phyloP scores from a whole-genome alignment of 1,140 invertebrate genomes.

The Solenopsis invicta region DNA sequence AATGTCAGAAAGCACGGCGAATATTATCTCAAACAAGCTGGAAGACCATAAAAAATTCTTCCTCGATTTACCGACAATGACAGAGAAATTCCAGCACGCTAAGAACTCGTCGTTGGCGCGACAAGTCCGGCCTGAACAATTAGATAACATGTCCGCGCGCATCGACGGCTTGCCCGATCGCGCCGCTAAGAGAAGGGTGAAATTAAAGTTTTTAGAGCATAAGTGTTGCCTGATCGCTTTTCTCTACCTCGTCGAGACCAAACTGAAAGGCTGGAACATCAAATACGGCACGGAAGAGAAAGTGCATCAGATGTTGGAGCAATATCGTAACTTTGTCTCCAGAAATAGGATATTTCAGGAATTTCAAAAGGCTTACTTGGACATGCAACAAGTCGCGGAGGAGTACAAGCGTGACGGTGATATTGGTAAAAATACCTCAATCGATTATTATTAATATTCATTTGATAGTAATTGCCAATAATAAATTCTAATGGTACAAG shows the following conservation, averaged over 20 bases:
- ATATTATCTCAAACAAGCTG: slow-evolving; percentile 94
- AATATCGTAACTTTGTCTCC: slow-evolving; percentile 97
- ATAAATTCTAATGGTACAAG: not conserved
- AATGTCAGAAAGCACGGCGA: slow-evolving; percentile 95
- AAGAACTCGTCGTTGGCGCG: slow-evolving; percentile 88
- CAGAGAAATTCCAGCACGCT: slow-evolving; percentile 92
- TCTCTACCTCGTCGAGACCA: slow-evolving; percentile 95
- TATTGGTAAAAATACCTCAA: slow-evolving; percentile 87
- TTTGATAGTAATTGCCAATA: not conserved
- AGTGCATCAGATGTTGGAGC: slow-evolving; percentile 93
- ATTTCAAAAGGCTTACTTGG: slow-evolving; percentile 96
- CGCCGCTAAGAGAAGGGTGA: slow-evolving; percentile 92
- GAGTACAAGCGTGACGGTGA: slow-evolving; percentile 96
- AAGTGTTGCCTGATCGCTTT: slow-evolving; percentile 97
- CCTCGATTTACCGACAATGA: slow-evolving; percentile 92
- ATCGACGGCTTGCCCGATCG: slow-evolving; percentile 91
- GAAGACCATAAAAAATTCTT: slow-evolving; percentile 97
- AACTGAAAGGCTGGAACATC: slow-evolving; percentile 94
- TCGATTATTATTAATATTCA: slow-evolving; percentile 11
- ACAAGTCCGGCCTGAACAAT: slow-evolving; percentile 92
- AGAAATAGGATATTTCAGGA: slow-evolving; percentile 97
- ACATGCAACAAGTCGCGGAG: slow-evolving; percentile 96
- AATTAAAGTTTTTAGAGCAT: slow-evolving; percentile 96
- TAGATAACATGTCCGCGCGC: slow-evolving; percentile 93
- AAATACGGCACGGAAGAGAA: slow-evolving; percentile 95